Percentiles rank a stretch among this genome's conserved stretches.
phyloP scores from a whole-genome alignment of 2,888 invertebrate species.

The Lingula anatina region DNA sequence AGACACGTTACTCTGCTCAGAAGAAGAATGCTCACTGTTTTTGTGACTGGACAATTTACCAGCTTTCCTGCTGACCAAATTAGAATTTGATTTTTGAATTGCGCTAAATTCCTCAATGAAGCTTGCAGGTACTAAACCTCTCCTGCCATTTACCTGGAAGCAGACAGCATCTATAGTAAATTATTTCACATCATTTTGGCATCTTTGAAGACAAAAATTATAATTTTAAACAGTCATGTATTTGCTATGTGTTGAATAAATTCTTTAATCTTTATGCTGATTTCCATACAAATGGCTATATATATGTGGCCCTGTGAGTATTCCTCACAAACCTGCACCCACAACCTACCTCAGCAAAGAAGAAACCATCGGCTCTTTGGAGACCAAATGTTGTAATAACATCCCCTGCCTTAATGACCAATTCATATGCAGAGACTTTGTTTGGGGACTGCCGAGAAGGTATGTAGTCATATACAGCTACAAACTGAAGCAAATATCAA shows the following conservation, averaged over 20 bases:
- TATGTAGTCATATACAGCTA: conserved; percentile 47
- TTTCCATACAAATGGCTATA: no score
- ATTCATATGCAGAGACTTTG: conserved; percentile 31
- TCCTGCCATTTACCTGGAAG: conserved; percentile 34
- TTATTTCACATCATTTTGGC: neutral
- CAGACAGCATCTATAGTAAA: neutral
- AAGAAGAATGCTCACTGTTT: no score
- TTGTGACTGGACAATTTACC: no score
- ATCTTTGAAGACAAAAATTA: neutral
- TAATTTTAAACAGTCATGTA: no score
- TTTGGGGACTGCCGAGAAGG: conserved; percentile 38
- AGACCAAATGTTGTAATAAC: conserved; percentile 39
- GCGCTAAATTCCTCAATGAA: conserved; percentile 46
- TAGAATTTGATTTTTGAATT: no score
- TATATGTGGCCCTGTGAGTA: neutral
- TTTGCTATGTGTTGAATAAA: no score
- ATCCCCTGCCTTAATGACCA: conserved; percentile 43
- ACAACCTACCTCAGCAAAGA: conserved; percentile 34
- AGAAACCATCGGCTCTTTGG: conserved; percentile 42
- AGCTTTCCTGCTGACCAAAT: no score
- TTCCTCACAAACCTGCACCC: neutral
- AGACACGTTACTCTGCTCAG: no score
- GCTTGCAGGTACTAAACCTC: conserved; percentile 43
- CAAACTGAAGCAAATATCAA: conserved; percentile 23
- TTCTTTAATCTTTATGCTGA: no score